These are phyloP conservation scores for Brachypteracias leptosomus DNA, from an alignment of 2,113 vertebrate genomes.

Conservation along the genomic window DNA sequence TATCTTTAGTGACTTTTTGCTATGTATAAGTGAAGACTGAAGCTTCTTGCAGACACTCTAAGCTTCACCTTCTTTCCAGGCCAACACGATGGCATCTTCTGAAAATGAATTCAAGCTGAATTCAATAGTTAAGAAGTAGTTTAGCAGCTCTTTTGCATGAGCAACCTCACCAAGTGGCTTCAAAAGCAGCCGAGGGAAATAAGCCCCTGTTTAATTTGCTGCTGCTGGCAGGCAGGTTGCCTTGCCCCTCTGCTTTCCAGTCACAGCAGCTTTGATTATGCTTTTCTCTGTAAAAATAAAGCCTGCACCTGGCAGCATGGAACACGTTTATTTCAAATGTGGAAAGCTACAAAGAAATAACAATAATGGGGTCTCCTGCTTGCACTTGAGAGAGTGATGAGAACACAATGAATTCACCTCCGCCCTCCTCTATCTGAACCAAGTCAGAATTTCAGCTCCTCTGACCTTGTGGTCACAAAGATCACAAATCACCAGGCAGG, in stretches of 20 bases:
- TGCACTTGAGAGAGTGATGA: not conserved
- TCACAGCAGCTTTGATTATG: not conserved
- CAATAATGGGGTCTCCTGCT: not conserved
- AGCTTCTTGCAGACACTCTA: not conserved
- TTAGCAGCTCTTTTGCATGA: not conserved
- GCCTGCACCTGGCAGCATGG: not conserved
- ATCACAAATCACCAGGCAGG: not conserved
- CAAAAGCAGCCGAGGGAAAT: not conserved
- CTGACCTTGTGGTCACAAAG: not conserved
- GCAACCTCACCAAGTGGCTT: not conserved
- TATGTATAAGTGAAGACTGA: not conserved
- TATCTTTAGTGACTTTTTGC: not conserved
- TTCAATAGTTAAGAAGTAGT: not conserved
- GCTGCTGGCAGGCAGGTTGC: not conserved
- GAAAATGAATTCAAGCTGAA: not conserved
- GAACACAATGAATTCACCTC: not conserved
- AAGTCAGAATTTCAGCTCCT: not conserved
- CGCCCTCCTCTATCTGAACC: not conserved
- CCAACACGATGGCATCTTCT: not conserved
- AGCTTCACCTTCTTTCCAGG: not conserved
- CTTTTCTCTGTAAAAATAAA: not conserved
- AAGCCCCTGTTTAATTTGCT: not conserved
- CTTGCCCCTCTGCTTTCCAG: not conserved
- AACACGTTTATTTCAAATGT: not conserved
- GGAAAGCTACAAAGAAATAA: not conserved